phyloP scores from a whole-genome alignment of 2,888 invertebrate species.

The Agonopterix arenella region DNA sequence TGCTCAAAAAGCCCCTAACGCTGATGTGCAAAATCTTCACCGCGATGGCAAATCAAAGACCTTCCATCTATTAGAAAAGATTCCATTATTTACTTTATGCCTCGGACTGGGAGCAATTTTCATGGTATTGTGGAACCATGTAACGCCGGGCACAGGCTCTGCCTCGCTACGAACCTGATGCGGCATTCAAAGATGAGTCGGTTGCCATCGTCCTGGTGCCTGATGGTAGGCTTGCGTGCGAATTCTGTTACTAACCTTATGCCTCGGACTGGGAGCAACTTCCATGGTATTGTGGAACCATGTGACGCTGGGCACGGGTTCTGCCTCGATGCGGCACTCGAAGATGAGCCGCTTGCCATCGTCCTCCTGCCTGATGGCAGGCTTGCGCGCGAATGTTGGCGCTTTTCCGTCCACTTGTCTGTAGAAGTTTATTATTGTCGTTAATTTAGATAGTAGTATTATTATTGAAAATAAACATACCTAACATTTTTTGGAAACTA shows the following conservation, averaged over 20 bases:
- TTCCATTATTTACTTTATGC: slow-evolving; percentile 82
- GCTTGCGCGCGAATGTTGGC: slow-evolving; percentile 98
- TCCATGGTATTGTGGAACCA: slow-evolving; percentile 94
- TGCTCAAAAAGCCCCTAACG: too few relatives aligned
- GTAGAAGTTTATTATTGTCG: slow-evolving; percentile 22
- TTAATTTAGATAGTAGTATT: background rate
- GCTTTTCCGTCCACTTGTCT: slow-evolving; percentile 99
- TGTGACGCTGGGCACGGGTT: slow-evolving; percentile 90
- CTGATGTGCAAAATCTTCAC: too few relatives aligned
- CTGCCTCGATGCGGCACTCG: slow-evolving; percentile 96
- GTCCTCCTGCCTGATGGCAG: slow-evolving; percentile 97
- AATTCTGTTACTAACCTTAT: slow-evolving; percentile 84
- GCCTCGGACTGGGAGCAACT: slow-evolving; percentile 89
- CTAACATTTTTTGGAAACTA: background rate
- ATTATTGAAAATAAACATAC: background rate
- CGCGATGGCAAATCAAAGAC: too few relatives aligned
- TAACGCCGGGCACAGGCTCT: slow-evolving; percentile 91
- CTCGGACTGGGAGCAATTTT: slow-evolving; percentile 88
- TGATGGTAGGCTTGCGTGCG: slow-evolving; percentile 97
- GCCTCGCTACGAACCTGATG: too few relatives aligned
- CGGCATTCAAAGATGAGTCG: slow-evolving; percentile 95
- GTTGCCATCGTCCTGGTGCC: slow-evolving; percentile 98
- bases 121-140: slow-evolving; percentile 93
- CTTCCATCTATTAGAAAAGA: too few relatives aligned
- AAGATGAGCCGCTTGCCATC: slow-evolving; percentile 95